A percentile compares a stretch with the other conserved stretches of the same genome.
Conservation (phyloP, 2,888 invertebrate species). For the Ophion costatus region DNA sequence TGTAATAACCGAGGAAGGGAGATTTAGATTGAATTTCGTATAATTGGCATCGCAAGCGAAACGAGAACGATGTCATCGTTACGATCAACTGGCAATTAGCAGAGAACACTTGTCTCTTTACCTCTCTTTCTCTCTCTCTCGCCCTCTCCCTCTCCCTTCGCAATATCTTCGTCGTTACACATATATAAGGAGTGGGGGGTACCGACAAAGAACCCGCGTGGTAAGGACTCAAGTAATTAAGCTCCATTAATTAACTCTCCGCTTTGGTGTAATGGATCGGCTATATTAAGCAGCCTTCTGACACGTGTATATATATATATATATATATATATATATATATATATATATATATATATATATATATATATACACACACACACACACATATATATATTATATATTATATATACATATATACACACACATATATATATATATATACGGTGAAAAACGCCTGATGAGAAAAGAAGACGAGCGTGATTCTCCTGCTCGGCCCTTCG, state of each 20-base stretch:
- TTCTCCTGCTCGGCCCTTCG: conserved; percentile 10
- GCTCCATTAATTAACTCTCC: conserved; percentile 56
- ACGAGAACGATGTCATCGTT: conserved; percentile 58
- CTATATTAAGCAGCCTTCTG: conserved; percentile 50
- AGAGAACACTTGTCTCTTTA: conserved; percentile 25
- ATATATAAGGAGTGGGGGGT: conserved; percentile 5
- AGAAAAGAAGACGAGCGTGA: not conserved
- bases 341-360: not conserved
- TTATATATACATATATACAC: conserved; percentile 3
- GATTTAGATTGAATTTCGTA: conserved; percentile 51
- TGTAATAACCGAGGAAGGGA: conserved; percentile 40
- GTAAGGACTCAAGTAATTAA: conserved; percentile 48
- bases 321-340: not conserved
- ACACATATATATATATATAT: not conserved
- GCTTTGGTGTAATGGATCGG: conserved; percentile 41
- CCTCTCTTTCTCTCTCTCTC: not conserved
- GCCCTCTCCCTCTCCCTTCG: not conserved
- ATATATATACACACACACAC: no score
- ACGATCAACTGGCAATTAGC: conserved; percentile 61
- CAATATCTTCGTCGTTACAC: conserved; percentile 3
- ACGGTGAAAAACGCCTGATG: not conserved
- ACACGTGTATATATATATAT: not conserved
- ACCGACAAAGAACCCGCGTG: conserved; percentile 44
- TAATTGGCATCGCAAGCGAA: conserved; percentile 56
- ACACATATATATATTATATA: no score